Evolutionary conservation across 2,888 invertebrate genomes (phyloP), one percentile per base, ranked within the genome.

Genomic region (Halocaridina rubra): DNA sequence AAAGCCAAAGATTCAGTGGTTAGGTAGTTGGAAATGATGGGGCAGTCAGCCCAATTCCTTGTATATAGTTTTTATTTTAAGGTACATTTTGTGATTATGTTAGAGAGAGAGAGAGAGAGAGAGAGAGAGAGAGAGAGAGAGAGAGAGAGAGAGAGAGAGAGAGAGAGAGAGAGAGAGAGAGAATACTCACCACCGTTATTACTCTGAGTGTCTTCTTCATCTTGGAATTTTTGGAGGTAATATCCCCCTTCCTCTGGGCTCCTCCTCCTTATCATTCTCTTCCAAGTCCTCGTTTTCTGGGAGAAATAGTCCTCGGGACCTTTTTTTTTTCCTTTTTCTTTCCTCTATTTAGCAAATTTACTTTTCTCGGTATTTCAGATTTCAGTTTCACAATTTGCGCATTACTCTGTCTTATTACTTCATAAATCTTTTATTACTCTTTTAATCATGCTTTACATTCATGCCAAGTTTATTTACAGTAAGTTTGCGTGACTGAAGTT

Each of bases 141-240:
- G 22, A n/a, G 29, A 29, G 22, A 64, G n/a, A 22, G 13, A 69
- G 30, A 69, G 1, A 69, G 30, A 69, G 13, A 64, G 16, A 3
- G 27, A 19, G 8, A 8, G 3, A 27, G 13, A 64, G 59, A 59
- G 59, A 59, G 27, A 27, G 7, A 39, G 39, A 19, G 76, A 22
- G 32, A 10, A 24, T 7, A 72, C 82, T 84, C 72, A 84, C 82
- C 82, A n/a, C 82, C 82, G 72, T 84, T 84, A 53, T 84, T 78
- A 30, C 72, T 84, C 10, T 78, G 72, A n/a, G 72, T 30, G 10
- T 78, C 77, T 24, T 84, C 82, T 64, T 84, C 82, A 19, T 46
- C 82, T 64, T 84, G 82, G 24, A 84, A 61, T 72, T 84, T 84
- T 64, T 84, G 77, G 39, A 84, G 72, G 72, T 84, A 84, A 27